Evolutionary conservation across 2,113 vertebrate genomes (phyloP).

Genomic region (Pachypanchax playfairii): DNA sequence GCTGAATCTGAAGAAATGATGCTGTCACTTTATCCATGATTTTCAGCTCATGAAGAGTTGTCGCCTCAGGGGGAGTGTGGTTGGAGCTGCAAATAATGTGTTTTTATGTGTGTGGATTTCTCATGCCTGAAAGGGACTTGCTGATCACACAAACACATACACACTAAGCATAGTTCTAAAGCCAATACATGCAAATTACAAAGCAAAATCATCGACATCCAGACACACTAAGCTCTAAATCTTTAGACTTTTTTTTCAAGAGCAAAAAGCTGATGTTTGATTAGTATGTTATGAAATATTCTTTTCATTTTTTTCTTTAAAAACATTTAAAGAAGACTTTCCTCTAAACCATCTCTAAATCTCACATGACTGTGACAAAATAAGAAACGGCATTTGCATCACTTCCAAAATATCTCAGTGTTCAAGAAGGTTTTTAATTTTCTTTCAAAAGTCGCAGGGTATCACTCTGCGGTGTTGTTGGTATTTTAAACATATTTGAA

Average conservation of each 20-base stretch:
- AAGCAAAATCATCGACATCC: slow-evolving; percentile 6
- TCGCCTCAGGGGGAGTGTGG: slow-evolving; percentile 40
- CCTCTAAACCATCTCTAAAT: no score
- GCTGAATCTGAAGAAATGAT: slow-evolving; percentile 49
- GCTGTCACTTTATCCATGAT: slow-evolving; percentile 64
- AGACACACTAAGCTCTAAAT: slow-evolving; percentile 7
- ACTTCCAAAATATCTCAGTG: no score
- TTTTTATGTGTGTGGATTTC: slow-evolving; percentile 29
- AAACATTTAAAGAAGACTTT: no score
- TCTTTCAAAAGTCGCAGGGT: no score
- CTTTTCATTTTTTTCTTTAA: no score
- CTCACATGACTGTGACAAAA: no score
- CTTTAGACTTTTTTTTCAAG: not conserved
- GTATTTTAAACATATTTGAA: no score
- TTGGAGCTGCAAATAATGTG: slow-evolving; percentile 46
- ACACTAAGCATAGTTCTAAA: slow-evolving; percentile 6
- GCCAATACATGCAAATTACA: slow-evolving; percentile 19
- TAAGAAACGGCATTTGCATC: no score
- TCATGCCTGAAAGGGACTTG: slow-evolving; percentile 36
- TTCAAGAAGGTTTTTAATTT: no score
- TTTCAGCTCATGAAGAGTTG: slow-evolving; percentile 56
- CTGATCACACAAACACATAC: slow-evolving; percentile 14
- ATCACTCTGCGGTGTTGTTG: no score
- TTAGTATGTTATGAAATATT: no score
- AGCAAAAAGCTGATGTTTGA: no score